Evolutionary conservation across 2,113 vertebrate species (phyloP), one percentile per base, ranked within the genome.

Genomic region (Columbina picui): DNA sequence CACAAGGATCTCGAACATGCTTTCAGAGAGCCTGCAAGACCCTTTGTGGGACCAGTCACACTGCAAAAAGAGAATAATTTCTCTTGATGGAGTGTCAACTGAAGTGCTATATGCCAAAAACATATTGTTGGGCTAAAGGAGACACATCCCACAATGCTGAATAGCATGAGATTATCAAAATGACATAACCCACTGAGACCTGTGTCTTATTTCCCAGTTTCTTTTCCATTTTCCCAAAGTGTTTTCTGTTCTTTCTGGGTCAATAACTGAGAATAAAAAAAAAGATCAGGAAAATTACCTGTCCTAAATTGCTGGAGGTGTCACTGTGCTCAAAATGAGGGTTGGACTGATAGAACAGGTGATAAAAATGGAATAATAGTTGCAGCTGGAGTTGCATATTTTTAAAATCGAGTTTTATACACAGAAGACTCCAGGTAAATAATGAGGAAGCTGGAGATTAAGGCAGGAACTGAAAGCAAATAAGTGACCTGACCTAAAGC

Each of bases 111-210:
- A 70, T 78, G 23, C 10, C 30, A 85, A 69, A 75, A 73, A 3
- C 0, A 0, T 43, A 2, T 8, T 41, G 26, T 5, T 43, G 53
- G 29, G 26, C 34, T 76, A 9, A 34, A 11, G 27, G 34, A 84
- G 26, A 77, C 10, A 36, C 23, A 27, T 57, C 45, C 45, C 41
- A 57, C 6, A 8, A 14, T 36, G 18, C 7, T 8, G 4, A 56
- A 65, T 9, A 57, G 1, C 26, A 43, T 68, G 63, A 56, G 22
- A 38, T 38, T 47, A 50, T 56, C 43, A 32, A 69, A 89, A 27
- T 9, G 15, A 15, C 21, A 26, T 7, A 70, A 3, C 7, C 14
- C 5, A 0, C 43, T 38, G 29, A 91, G 26, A 43, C 3, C 15
- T 10, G 6, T 9, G 7, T 39, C 13, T 56, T 43, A 43, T 23